Conservation (phyloP, 2,797 vertebrate species). For the Esox lucius region DNA sequence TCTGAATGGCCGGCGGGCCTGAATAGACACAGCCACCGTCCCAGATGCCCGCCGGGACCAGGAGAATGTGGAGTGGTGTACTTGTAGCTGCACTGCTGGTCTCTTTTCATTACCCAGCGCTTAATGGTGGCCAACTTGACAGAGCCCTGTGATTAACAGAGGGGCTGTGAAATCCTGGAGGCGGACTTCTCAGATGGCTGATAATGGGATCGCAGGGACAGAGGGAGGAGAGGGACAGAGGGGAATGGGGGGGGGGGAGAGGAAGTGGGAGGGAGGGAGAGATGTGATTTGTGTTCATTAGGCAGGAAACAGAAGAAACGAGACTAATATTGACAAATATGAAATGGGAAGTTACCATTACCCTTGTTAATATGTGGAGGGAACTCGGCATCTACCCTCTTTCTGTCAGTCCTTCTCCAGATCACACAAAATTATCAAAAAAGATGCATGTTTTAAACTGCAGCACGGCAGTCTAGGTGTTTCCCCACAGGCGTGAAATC, state of each 20-base stretch:
- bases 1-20: constrained; percentile 72
- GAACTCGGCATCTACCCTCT: constrained; percentile 4
- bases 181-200: constrained; percentile 80
- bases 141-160: constrained; percentile 93
- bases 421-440: constrained; percentile 32
- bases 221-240: constrained; percentile 19
- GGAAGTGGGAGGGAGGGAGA: not conserved
- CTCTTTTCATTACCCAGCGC: constrained; percentile 91
- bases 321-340: not conserved
- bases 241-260: too few relatives aligned
- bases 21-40: constrained; percentile 85
- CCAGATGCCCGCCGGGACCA: constrained; percentile 88
- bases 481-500: constrained; percentile 21
- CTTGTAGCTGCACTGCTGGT: constrained; percentile 91
- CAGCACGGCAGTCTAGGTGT: constrained; percentile 16
- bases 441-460: constrained; percentile 26
- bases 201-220: constrained; percentile 77
- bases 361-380: too few relatives aligned
- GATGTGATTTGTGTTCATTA: constrained; percentile 15
- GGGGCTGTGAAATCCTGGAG: constrained; percentile 87
- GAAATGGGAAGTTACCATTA: not conserved
- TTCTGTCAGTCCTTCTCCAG: constrained; percentile 50
- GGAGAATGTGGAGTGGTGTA: constrained; percentile 84
- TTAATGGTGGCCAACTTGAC: constrained; percentile 97
- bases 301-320: not conserved